A percentile compares a stretch with the other conserved stretches of the same genome.
phyloP scores from a whole-genome alignment of 1,140 invertebrate genomes.

The Druon quercuslanigerum region DNA sequence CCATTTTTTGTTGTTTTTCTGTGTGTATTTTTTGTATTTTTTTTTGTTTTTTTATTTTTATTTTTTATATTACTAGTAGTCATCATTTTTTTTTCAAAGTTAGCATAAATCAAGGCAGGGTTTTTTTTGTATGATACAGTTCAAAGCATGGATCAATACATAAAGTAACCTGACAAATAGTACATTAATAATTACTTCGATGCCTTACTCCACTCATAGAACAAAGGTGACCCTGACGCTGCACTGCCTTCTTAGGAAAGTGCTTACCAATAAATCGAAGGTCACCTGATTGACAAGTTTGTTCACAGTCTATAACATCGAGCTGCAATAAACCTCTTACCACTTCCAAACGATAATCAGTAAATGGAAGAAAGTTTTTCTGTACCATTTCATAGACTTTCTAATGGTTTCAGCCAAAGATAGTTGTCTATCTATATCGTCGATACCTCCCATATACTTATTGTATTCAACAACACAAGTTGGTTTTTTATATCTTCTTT shows the following conservation, averaged over 20 bases:
- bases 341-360: constrained; percentile 37
- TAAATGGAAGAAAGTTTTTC: constrained; percentile 53
- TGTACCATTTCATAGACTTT: constrained; percentile 56
- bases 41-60: no score
- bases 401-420: constrained; percentile 37
- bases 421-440: constrained; percentile 46
- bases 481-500: constrained; percentile 49
- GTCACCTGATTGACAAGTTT: not conserved
- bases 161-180: constrained; percentile 43
- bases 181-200: constrained; percentile 43
- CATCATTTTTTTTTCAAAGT: constrained; percentile 51
- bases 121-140: constrained; percentile 37
- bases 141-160: constrained; percentile 41
- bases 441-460: constrained; percentile 55
- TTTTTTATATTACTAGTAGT: constrained; percentile 50
- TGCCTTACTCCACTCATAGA: constrained; percentile 32
- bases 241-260: constrained; percentile 22
- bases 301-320: not conserved
- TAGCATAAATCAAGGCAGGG: constrained; percentile 45
- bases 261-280: constrained; percentile 28
- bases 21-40: no score
- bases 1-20: no score
- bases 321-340: constrained; percentile 36
- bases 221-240: constrained; percentile 38
- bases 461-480: constrained; percentile 56